Percentiles rank a stretch among this genome's conserved stretches.
phyloP scores from a whole-genome alignment of 2,888 invertebrate species.

The Petrophora chlorosata region DNA sequence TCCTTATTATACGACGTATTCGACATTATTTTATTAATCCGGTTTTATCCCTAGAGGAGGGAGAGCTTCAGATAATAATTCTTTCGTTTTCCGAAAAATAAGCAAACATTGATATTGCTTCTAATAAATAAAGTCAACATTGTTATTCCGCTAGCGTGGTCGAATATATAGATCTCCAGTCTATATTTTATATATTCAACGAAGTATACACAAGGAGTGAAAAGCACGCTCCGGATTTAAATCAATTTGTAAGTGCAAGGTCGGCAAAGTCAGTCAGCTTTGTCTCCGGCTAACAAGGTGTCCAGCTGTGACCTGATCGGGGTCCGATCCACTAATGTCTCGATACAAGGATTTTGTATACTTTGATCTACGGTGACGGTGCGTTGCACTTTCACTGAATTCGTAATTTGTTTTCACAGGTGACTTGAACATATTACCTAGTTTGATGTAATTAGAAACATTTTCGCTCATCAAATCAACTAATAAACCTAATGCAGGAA shows the following conservation, averaged over 20 bases:
- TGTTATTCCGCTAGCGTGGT: constrained; percentile 2
- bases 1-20: too few species aligned
- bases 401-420: constrained; percentile 20
- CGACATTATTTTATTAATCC: too few species aligned
- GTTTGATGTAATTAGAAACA: neutral
- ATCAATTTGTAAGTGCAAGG: constrained; percentile 49
- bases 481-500: neutral
- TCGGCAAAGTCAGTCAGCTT: constrained; percentile 37
- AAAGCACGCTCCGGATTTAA: constrained; percentile 24
- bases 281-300: constrained; percentile 46
- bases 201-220: neutral
- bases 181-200: neutral
- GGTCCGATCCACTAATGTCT: constrained; percentile 35
- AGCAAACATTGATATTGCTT: constrained; percentile 17
- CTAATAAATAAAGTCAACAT: constrained; percentile 15
- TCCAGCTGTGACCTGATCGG: constrained; percentile 47
- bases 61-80: constrained; percentile 21
- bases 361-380: constrained; percentile 8
- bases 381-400: constrained; percentile 37
- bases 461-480: neutral
- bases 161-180: neutral
- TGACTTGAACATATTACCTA: constrained; percentile 5
- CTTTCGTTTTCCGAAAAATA: constrained; percentile 26
- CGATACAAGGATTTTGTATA: too few species aligned
- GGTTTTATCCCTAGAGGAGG: constrained; percentile 30